Evolutionary conservation across 2,113 vertebrate species (phyloP).

Genomic region (Nerophis ophidion): DNA sequence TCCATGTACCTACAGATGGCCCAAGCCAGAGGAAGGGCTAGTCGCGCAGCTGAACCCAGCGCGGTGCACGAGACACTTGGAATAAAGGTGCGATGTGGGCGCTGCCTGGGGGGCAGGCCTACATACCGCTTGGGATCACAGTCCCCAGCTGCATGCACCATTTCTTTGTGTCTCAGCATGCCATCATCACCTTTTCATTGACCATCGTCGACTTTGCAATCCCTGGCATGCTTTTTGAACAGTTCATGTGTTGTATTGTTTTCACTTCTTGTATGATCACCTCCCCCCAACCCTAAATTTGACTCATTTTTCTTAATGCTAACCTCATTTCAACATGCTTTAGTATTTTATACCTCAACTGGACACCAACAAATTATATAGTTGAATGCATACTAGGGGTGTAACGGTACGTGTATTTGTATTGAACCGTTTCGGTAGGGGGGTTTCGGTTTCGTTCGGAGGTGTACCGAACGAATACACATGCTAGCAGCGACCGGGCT

Average conservation of each 20-base stretch:
- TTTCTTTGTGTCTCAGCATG: slow-evolving; percentile 40
- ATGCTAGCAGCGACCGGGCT: too few relatives aligned
- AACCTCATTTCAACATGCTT: slow-evolving; percentile 26
- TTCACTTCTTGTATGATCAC: slow-evolving; percentile 13
- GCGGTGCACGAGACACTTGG: slow-evolving; percentile 81
- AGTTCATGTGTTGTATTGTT: slow-evolving; percentile 12
- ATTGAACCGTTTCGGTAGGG: too few relatives aligned
- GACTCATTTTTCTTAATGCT: slow-evolving; percentile 12
- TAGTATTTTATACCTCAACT: background rate
- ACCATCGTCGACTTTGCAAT: slow-evolving; percentile 21
- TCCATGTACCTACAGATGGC: slow-evolving; percentile 79
- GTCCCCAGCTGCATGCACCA: slow-evolving; percentile 45
- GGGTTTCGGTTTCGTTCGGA: too few relatives aligned
- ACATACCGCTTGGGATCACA: slow-evolving; percentile 28
- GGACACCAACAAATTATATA: too few relatives aligned
- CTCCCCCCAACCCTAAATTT: slow-evolving; percentile 1
- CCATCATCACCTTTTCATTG: slow-evolving; percentile 17
- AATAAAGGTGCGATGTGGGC: slow-evolving; percentile 84
- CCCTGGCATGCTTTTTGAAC: slow-evolving; percentile 35
- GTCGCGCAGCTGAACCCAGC: slow-evolving; percentile 81
- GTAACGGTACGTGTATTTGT: too few relatives aligned
- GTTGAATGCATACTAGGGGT: slow-evolving; percentile 26
- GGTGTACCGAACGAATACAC: too few relatives aligned
- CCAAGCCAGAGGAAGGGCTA: slow-evolving; percentile 84
- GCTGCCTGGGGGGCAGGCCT: slow-evolving; percentile 41